Percentiles rank a stretch among this genome's conserved stretches.
phyloP scores from a whole-genome alignment of 2,888 invertebrate genomes.

The Xanthorhoe designata region DNA sequence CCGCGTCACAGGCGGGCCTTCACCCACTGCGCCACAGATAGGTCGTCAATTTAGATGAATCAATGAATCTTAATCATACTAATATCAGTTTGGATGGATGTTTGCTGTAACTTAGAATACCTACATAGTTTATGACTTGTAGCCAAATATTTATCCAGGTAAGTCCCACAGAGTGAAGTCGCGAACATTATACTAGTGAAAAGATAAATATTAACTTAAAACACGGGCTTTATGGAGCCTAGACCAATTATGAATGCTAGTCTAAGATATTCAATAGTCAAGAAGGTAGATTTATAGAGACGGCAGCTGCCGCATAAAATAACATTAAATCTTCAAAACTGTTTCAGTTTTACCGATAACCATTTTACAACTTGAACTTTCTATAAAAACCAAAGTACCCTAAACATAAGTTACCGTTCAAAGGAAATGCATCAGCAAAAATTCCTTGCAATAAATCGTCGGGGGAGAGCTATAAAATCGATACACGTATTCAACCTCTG shows the following conservation, averaged over 20 bases:
- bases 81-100: no score
- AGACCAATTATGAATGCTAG: not conserved
- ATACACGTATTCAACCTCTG: slow-evolving; percentile 52
- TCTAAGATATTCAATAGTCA: not conserved
- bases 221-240: no score
- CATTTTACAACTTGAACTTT: slow-evolving; percentile 30
- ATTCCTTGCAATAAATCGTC: slow-evolving; percentile 60
- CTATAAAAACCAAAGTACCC: slow-evolving; percentile 39
- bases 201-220: no score
- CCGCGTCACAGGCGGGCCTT: no score
- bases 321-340: slow-evolving; percentile 27
- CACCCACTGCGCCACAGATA: no score
- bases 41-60: no score
- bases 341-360: slow-evolving; percentile 26
- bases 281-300: not conserved
- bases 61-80: no score
- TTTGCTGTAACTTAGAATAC: no score
- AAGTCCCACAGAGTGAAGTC: no score
- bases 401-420: slow-evolving; percentile 42
- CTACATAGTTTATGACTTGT: no score
- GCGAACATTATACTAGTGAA: no score
- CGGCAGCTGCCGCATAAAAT: slow-evolving; percentile 28
- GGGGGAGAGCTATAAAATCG: slow-evolving; percentile 55
- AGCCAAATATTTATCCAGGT: no score
- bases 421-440: slow-evolving; percentile 59